phyloP scores from a whole-genome alignment of 2,888 invertebrate species.

The Mesopsocus fuscifrons region DNA sequence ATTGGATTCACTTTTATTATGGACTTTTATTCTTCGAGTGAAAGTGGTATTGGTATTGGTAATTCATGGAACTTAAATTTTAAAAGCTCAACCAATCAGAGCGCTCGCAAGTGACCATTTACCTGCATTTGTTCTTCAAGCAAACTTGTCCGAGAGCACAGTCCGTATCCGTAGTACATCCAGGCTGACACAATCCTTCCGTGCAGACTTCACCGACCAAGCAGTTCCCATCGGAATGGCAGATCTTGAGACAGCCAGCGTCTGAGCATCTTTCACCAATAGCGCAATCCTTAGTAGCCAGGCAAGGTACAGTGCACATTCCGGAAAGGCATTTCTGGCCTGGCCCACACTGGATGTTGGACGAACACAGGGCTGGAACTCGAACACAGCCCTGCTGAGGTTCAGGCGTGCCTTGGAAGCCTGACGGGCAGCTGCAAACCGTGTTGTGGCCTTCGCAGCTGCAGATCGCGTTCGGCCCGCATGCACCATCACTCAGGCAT shows the following conservation, averaged over 20 bases:
- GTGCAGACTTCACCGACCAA: slow-evolving; percentile 75
- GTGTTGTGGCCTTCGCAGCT: slow-evolving; percentile 52
- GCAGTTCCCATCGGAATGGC: slow-evolving; percentile 78
- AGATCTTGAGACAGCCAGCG: slow-evolving; percentile 63
- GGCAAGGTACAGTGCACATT: slow-evolving; percentile 60
- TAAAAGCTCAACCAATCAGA: too few species aligned
- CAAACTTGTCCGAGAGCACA: slow-evolving; percentile 66
- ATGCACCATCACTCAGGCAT: slow-evolving; percentile 51
- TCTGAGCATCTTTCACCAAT: slow-evolving; percentile 67
- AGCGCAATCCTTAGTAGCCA: slow-evolving; percentile 52
- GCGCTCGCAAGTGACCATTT: too few species aligned
- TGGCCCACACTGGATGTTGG: slow-evolving; percentile 50
- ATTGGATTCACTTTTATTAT: too few species aligned
- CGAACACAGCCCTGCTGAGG: slow-evolving; percentile 79
- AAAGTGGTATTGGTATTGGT: too few species aligned
- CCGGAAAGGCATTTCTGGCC: slow-evolving; percentile 60
- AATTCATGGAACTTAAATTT: too few species aligned
- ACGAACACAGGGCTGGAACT: slow-evolving; percentile 46
- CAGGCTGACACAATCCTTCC: slow-evolving; percentile 60
- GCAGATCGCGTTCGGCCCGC: slow-evolving; percentile 72
- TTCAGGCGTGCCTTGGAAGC: slow-evolving; percentile 72
- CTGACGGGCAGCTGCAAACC: slow-evolving; percentile 61
- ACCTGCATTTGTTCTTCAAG: slow-evolving; percentile 45
- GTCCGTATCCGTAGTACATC: slow-evolving; percentile 64
- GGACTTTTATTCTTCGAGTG: too few species aligned